A percentile compares a stretch with the other conserved stretches of the same genome.
phyloP scores from a whole-genome alignment of 2,888 invertebrate species.

The Eilema caniola region DNA sequence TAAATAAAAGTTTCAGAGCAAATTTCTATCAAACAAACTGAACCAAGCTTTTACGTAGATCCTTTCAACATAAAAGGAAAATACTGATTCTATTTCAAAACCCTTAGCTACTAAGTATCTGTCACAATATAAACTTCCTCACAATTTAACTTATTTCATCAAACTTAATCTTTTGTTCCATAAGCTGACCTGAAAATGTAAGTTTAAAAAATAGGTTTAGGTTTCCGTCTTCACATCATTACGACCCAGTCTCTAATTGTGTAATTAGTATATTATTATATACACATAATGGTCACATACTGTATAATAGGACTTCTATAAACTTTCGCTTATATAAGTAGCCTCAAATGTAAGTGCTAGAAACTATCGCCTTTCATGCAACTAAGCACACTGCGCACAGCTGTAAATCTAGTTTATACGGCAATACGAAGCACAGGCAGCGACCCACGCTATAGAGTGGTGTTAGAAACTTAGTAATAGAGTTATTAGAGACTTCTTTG shows the following conservation, averaged over 20 bases:
- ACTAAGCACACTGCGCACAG: slow-evolving; percentile 18
- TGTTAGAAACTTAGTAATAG: slow-evolving; percentile 67
- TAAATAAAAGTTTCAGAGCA: too few relatives aligned
- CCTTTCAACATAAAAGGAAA: neutral
- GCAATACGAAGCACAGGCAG: slow-evolving; percentile 33
- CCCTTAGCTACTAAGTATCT: neutral
- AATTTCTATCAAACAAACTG: neutral
- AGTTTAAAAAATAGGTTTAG: neutral
- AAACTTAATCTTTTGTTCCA: neutral
- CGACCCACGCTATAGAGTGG: slow-evolving; percentile 32
- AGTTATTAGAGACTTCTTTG: slow-evolving; percentile 65
- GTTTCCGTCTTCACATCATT: neutral
- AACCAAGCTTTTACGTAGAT: neutral
- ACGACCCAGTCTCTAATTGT: too few relatives aligned
- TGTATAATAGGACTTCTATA: neutral
- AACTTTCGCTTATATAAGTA: slow-evolving; percentile 4
- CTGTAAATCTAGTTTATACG: slow-evolving; percentile 47
- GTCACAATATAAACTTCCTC: neutral
- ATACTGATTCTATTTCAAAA: neutral
- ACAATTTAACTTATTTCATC: neutral
- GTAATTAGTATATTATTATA: too few relatives aligned
- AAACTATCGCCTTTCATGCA: slow-evolving; percentile 17
- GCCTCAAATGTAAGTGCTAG: slow-evolving; percentile 8
- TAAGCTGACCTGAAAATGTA: neutral
- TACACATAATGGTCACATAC: neutral